Percentiles rank a stretch among this genome's conserved stretches.
Conservation (phyloP, 1,140 invertebrate species). For the Nymphalis io region DNA sequence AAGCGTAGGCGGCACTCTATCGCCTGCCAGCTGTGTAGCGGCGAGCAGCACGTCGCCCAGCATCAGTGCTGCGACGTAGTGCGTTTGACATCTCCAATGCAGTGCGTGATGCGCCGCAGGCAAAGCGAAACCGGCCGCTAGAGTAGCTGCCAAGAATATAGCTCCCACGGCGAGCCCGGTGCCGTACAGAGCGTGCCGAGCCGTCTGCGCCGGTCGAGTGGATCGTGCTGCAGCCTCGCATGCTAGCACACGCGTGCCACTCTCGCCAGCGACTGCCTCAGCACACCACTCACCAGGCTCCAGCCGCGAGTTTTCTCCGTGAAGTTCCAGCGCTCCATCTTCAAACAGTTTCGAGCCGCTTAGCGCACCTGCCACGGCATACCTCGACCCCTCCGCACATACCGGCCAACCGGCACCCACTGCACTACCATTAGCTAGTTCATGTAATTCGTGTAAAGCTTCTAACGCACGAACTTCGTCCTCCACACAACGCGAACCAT, state of each 20-base stretch:
- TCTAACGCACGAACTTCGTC: constrained; percentile 83
- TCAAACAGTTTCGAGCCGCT: constrained; percentile 73
- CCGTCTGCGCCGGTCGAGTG: constrained; percentile 62
- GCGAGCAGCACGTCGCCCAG: constrained; percentile 89
- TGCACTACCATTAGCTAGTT: constrained; percentile 67
- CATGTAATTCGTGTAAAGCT: constrained; percentile 80
- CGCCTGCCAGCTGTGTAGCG: constrained; percentile 85
- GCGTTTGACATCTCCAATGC: constrained; percentile 92
- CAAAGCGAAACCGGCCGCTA: constrained; percentile 87
- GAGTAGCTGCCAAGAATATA: constrained; percentile 88
- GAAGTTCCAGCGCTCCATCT: constrained; percentile 75
- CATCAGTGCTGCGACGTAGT: constrained; percentile 90
- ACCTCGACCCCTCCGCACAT: constrained; percentile 64
- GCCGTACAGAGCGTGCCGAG: constrained; percentile 82
- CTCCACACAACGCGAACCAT: constrained; percentile 72
- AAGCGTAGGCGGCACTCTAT: constrained; percentile 80
- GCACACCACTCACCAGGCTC: constrained; percentile 83
- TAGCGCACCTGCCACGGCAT: constrained; percentile 69
- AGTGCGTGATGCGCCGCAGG: constrained; percentile 90
- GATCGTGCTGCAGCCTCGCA: constrained; percentile 81
- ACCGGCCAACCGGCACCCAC: constrained; percentile 66
- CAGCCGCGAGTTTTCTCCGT: constrained; percentile 57
- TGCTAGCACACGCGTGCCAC: constrained; percentile 82
- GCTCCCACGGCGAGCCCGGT: constrained; percentile 88
- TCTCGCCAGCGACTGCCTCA: constrained; percentile 78